Evolutionary conservation across 2,888 invertebrate genomes (phyloP), one percentile per base, ranked within the genome.

Genomic region (Pilophorus perplexus): DNA sequence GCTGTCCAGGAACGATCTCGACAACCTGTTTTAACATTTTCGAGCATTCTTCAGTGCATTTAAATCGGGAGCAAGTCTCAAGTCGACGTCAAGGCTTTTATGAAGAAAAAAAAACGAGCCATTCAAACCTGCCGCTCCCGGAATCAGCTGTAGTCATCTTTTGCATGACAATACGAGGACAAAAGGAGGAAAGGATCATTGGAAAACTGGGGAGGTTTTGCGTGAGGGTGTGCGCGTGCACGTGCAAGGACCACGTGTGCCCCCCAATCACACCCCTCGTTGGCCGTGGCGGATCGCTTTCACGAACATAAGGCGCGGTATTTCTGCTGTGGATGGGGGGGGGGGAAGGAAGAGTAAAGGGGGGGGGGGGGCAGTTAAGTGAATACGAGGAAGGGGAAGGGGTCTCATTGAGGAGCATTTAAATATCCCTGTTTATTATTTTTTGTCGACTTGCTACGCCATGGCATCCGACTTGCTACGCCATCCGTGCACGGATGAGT

Each of bases 191-290:
- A n/a, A n/a, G n/a, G n/a, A n/a, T n/a, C n/a, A n/a, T n/a, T n/a
- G n/a, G n/a, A n/a, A n/a, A n/a, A n/a, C n/a, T n/a, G n/a, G n/a
- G n/a, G n/a, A n/a, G n/a, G n/a, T n/a, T n/a, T n/a, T n/a, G n/a
- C n/a, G n/a, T n/a, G n/a, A n/a, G 20, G 16, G 23, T 22, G 44
- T 12, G 46, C 46, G 46, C 16, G 46, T 37, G 55, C 55, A 55
- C 55, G 55, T 55, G 55, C 37, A 16, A 22, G 37, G 55, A 55
- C 55, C 55, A 55, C 55, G 55, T 55, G 55, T 14, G 10, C 46
- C 2, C 52, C 37, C 37, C 55, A 55, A 55, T 55, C 55, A 55
- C 55, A 55, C 55, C 55, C 55, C 55, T 55, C 55, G 55, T 55
- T 37, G 28, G 22, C 18, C 55, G 55, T 55, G 37, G 33, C 55